Evolutionary conservation across 2,113 vertebrate genomes (phyloP), one percentile per base, ranked within the genome.

Genomic region (Ardeotis arabs): DNA sequence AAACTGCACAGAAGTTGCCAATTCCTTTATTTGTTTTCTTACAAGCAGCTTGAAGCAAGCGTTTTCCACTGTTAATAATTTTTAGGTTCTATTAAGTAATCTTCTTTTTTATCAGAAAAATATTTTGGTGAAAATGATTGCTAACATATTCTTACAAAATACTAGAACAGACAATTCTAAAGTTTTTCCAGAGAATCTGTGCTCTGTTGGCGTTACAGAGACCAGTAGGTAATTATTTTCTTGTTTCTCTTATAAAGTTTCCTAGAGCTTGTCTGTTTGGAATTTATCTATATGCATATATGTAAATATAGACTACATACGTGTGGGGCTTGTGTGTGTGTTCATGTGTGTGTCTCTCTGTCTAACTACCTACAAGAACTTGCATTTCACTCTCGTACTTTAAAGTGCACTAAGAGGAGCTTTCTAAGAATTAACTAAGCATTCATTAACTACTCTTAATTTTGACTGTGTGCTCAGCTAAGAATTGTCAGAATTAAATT

Each of bases 21-120:
- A 59, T 89, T 90, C 62, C 24, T 79, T 39, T 89, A 70, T 93
- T 95, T 96, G 31, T 90, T 96, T 96, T 76, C 64, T 85, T 84
- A 55, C 58, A 89, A 82, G 70, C 27, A 84, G 63, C 56, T 53
- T 23, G 55, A 93, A 80, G 44, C 23, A 93, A 56, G n/a, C 37
- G 45, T 59, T 93, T 90, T 77, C 66, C 68, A 35, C 13, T 39
- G 8, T 29, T 90, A 63, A 22, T 29, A 85, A 50, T 60, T 69
- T 83, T 86, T 74, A 87, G 23, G 16, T 90, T 88, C 27, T 69
- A 29, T 59, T 47, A 76, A 68, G 27, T 45, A 0, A 21, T 73
- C 6, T 18, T 52, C 49, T 77, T 73, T 84, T 84, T 70, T 5
- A 7, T 44, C 47, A 90, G 55, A 75, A 89, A 91, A 59, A 59